Conservation (phyloP, 2,888 invertebrate genomes). For the Conistra vaccinii region DNA sequence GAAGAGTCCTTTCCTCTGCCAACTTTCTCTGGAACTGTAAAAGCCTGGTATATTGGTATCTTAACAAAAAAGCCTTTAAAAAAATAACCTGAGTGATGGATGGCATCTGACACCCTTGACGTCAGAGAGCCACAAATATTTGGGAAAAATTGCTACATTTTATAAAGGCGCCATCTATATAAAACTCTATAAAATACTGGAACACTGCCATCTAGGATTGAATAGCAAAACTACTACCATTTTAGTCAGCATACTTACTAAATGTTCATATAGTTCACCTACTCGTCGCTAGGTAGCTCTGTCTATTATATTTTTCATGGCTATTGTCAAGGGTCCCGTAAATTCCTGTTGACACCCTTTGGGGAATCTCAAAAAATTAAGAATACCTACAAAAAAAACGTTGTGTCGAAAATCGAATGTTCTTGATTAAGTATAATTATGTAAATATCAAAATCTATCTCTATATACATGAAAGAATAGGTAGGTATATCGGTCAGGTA, state of each 20-base stretch:
- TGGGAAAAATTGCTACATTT: not conserved
- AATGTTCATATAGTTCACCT: not conserved
- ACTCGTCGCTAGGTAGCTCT: conserved; percentile 29
- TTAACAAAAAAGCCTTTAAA: not conserved
- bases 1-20: not conserved
- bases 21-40: not conserved
- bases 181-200: not conserved
- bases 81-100: not conserved
- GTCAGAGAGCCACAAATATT: not conserved
- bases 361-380: no score
- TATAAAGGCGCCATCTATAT: conserved; percentile 31
- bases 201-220: conserved; percentile 35
- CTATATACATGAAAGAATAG: not conserved
- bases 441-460: not conserved
- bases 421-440: not conserved
- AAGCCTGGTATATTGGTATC: not conserved
- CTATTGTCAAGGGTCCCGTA: not conserved
- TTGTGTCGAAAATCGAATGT: not conserved
- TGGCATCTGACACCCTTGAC: not conserved
- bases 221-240: conserved; percentile 9
- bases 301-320: not conserved
- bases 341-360: not conserved
- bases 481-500: not conserved
- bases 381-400: not conserved
- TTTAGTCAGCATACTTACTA: not conserved